Percentiles rank a stretch among this genome's conserved stretches.
phyloP scores from a whole-genome alignment of 2,113 vertebrate genomes.

The Chrysochloris asiatica region DNA sequence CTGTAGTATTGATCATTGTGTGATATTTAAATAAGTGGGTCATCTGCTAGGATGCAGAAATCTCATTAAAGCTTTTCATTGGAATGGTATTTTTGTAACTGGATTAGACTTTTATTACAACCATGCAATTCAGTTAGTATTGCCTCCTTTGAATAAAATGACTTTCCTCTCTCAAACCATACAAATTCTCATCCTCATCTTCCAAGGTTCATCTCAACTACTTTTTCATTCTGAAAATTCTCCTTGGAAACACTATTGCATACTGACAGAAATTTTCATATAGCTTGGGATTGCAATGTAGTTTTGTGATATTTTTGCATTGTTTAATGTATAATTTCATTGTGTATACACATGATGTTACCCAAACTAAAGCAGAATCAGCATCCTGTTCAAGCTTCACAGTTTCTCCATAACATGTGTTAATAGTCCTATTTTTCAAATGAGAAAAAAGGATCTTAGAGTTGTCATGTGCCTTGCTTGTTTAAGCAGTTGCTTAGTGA shows the following conservation, averaged over 20 bases:
- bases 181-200: conserved; percentile 18
- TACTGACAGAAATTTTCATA: conserved; percentile 2
- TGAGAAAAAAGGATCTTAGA: background rate
- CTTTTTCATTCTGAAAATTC: background rate
- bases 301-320: background rate
- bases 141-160: conserved; percentile 56
- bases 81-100: conserved; percentile 67
- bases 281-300: background rate
- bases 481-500: background rate
- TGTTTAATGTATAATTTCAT: background rate
- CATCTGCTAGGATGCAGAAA: conserved; percentile 62
- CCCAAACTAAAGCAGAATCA: background rate
- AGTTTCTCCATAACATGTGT: background rate
- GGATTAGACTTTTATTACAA: conserved; percentile 60
- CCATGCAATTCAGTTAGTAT: conserved; percentile 1
- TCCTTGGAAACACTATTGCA: background rate
- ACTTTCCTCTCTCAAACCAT: conserved; percentile 37
- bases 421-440: background rate
- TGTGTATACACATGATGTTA: background rate
- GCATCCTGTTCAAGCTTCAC: background rate
- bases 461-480: background rate
- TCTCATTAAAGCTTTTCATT: conserved; percentile 69
- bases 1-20: conserved; percentile 47
- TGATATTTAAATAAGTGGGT: conserved; percentile 69
- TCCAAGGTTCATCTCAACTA: conserved; percentile 1